Conservation (phyloP, 2,797 vertebrate species). For the Loriculus beryllinus region DNA sequence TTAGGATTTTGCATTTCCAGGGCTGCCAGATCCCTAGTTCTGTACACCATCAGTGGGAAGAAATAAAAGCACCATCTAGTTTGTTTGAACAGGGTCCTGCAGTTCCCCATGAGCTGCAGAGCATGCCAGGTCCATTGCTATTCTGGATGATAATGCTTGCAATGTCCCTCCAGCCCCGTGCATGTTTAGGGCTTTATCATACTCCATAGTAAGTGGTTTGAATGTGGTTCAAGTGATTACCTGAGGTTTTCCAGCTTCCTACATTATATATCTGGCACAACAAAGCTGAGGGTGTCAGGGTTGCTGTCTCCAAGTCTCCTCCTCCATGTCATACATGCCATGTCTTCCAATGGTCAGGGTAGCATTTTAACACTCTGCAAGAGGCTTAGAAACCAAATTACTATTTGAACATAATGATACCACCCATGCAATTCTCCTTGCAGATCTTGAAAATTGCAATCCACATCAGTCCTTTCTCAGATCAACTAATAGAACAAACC, state of each 20-base stretch:
- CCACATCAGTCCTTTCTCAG: neutral
- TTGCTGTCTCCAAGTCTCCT: neutral
- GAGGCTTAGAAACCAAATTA: neutral
- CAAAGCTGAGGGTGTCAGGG: neutral
- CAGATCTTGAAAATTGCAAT: neutral
- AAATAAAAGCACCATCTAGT: neutral
- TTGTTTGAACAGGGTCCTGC: neutral
- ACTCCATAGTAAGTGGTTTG: neutral
- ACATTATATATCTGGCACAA: neutral
- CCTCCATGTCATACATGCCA: neutral
- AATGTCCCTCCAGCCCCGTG: neutral
- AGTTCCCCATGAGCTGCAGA: neutral
- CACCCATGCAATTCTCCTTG: neutral
- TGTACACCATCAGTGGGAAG: neutral
- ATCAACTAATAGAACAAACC: neutral
- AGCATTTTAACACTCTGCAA: neutral
- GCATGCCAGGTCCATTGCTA: fast-evolving
- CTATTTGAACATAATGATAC: neutral
- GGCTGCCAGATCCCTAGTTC: neutral
- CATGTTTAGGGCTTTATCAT: neutral
- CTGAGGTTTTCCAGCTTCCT: constrained; percentile 18
- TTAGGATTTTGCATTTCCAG: neutral
- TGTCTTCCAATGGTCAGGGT: neutral
- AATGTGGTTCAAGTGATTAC: neutral
- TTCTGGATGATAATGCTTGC: neutral